phyloP scores from a whole-genome alignment of 2,888 invertebrate genomes.

The Caenorhabditis sp. region DNA sequence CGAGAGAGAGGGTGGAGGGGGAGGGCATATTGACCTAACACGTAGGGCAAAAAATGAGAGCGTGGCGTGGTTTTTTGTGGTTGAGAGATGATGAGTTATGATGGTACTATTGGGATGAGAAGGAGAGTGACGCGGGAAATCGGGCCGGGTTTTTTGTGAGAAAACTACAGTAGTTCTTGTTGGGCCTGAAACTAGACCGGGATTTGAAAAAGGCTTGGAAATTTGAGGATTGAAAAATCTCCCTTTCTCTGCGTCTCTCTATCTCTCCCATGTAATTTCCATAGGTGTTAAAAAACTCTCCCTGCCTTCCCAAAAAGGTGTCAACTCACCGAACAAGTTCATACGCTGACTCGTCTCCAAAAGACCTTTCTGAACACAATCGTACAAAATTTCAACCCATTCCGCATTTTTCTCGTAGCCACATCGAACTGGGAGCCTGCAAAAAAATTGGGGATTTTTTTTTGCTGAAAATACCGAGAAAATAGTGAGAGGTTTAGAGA shows the following conservation, averaged over 20 bases:
- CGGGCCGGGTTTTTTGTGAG: too few species aligned
- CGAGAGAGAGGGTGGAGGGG: neutral
- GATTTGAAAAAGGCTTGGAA: too few species aligned
- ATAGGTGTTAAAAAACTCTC: too few species aligned
- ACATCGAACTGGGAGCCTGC: constrained; percentile 19
- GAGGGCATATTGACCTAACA: too few species aligned
- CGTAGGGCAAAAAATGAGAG: constrained; percentile 3
- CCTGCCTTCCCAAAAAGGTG: too few species aligned
- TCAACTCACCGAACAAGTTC: constrained; percentile 10
- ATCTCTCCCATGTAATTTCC: too few species aligned
- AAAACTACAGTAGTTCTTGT: too few species aligned
- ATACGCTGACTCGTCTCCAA: constrained; percentile 6
- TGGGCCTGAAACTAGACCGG: too few species aligned
- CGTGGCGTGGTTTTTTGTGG: neutral
- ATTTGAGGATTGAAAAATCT: too few species aligned
- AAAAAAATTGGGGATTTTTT: neutral
- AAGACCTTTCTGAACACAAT: constrained; percentile 12
- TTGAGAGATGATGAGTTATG: too few species aligned
- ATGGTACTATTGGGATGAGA: neutral
- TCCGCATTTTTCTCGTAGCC: constrained; percentile 13
- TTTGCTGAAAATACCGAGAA: too few species aligned
- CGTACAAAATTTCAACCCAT: constrained; percentile 4
- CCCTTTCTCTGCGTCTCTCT: too few species aligned
- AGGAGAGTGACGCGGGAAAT: neutral
- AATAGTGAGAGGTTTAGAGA: neutral